Evolutionary conservation across 2,888 invertebrate genomes (phyloP).

Genomic region (Sympetrum striolatum): DNA sequence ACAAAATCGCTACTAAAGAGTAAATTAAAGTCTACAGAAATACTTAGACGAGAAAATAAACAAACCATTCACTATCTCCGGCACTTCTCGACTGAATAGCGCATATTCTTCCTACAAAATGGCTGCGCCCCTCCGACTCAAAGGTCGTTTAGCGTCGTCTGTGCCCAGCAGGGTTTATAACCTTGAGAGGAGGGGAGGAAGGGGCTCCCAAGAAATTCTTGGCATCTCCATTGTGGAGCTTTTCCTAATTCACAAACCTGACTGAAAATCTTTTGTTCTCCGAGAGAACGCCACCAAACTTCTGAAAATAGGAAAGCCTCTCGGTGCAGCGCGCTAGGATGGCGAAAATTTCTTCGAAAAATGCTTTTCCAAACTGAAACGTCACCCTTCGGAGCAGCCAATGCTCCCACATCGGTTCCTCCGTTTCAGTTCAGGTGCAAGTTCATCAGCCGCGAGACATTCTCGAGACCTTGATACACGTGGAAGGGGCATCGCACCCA

Average conservation of each 20-base stretch:
- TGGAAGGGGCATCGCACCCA: constrained; percentile 2
- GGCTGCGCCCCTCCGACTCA: background rate
- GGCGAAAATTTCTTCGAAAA: background rate
- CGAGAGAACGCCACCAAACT: background rate
- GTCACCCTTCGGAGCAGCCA: background rate
- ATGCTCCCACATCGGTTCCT: background rate
- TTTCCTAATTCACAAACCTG: background rate
- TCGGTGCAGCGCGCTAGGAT: background rate
- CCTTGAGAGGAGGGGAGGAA: background rate
- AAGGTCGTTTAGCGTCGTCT: background rate
- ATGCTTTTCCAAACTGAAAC: background rate
- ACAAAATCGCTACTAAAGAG: background rate
- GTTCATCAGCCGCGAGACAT: constrained; percentile 9
- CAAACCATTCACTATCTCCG: background rate
- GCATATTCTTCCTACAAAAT: constrained; percentile 11
- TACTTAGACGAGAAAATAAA: too few relatives aligned
- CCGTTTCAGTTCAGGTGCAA: background rate
- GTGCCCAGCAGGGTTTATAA: background rate
- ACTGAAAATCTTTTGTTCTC: background rate
- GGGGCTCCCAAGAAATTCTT: background rate
- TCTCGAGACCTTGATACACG: constrained; percentile 4
- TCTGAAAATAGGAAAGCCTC: background rate
- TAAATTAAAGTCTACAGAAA: background rate
- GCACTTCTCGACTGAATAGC: background rate
- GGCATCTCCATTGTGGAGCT: background rate